Evolutionary conservation across 1,140 invertebrate species (phyloP).

Genomic region (Steinernema feltiae): DNA sequence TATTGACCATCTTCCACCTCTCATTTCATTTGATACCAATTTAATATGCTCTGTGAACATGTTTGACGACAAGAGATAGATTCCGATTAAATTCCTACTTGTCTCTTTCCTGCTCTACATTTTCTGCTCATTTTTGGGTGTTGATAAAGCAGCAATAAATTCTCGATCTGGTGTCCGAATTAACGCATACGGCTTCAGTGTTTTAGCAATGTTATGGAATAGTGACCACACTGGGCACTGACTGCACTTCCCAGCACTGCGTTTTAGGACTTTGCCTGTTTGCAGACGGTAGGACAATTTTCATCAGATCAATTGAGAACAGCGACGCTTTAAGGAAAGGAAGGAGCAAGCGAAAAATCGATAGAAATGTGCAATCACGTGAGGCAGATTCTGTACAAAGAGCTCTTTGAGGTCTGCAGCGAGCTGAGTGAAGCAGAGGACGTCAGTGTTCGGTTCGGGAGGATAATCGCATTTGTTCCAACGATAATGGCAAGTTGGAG

Average conservation of each 20-base stretch:
- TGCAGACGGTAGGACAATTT: neutral
- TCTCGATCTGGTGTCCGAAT: too few relatives aligned
- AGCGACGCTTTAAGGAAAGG: neutral
- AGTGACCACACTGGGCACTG: neutral
- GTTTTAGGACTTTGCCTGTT: neutral
- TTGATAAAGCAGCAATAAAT: too few relatives aligned
- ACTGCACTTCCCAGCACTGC: neutral
- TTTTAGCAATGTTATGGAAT: neutral
- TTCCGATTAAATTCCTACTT: too few relatives aligned
- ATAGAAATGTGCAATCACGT: neutral
- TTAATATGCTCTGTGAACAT: too few relatives aligned
- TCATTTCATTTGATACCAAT: too few relatives aligned
- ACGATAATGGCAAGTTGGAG: neutral
- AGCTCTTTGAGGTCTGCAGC: neutral
- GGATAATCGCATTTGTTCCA: neutral
- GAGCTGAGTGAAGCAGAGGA: neutral
- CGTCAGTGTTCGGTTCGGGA: neutral
- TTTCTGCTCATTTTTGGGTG: too few relatives aligned
- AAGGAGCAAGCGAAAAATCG: neutral
- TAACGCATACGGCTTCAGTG: too few relatives aligned
- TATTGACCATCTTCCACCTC: too few relatives aligned
- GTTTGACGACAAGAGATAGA: too few relatives aligned
- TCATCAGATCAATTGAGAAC: neutral
- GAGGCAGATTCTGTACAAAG: neutral
- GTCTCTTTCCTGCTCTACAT: too few relatives aligned